Percentiles rank a stretch among this genome's conserved stretches.
Evolutionary conservation across 2,113 vertebrate genomes (phyloP).

Genomic region (Hiodon tergisus): DNA sequence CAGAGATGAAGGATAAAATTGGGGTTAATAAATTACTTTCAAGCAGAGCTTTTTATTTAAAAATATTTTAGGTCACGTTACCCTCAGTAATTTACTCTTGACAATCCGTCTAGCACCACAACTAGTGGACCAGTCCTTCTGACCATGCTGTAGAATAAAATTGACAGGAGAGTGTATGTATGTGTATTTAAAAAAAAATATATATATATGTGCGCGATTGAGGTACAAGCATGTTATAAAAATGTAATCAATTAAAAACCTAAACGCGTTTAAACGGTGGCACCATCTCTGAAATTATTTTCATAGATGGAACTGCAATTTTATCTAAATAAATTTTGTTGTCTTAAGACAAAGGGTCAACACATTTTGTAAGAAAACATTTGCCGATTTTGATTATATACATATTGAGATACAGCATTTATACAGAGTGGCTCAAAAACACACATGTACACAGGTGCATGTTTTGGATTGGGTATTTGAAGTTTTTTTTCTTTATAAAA

Average conservation of each 20-base stretch:
- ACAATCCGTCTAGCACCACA: too few species aligned
- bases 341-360: neutral
- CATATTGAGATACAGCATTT: constrained; percentile 12
- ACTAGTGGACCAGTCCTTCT: too few species aligned
- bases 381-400: constrained; percentile 25
- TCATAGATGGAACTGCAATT: neutral
- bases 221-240: neutral
- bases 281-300: neutral
- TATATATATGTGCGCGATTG: neutral
- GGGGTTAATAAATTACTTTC: too few species aligned
- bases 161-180: neutral
- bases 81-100: too few species aligned
- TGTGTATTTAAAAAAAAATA: neutral
- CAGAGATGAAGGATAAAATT: too few species aligned
- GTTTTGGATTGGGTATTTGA: too few species aligned
- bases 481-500: too few species aligned
- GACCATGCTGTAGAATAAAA: too few species aligned
- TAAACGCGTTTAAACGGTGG: neutral
- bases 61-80: too few species aligned
- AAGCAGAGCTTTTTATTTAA: too few species aligned
- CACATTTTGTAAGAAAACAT: constrained; percentile 18
- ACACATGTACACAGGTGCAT: too few species aligned
- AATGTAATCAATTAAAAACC: neutral
- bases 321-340: constrained; percentile 4
- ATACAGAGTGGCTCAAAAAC: neutral